Evolutionary conservation across 1,140 invertebrate species (phyloP).

Genomic region (Akabosia matsudoensis): DNA sequence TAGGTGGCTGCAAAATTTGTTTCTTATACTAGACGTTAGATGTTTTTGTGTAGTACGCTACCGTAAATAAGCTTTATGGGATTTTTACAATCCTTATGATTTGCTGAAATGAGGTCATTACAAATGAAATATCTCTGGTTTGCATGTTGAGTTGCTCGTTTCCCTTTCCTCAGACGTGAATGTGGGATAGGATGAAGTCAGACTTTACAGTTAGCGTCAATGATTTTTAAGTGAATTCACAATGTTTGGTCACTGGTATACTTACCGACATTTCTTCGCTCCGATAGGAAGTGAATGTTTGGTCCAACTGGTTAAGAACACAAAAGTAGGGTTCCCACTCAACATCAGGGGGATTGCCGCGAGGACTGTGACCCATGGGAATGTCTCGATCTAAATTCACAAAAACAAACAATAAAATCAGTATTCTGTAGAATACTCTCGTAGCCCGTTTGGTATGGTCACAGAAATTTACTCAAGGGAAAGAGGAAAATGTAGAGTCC

Average conservation of each 20-base stretch:
- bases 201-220: too few relatives aligned
- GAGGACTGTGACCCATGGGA: slow-evolving; percentile 51
- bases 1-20: too few relatives aligned
- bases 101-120: too few relatives aligned
- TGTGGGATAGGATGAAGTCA: not conserved
- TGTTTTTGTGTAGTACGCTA: too few relatives aligned
- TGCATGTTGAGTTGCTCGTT: too few relatives aligned
- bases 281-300: slow-evolving; percentile 77
- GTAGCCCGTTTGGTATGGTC: too few relatives aligned
- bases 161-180: not conserved
- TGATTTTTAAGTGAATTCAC: not conserved
- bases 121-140: too few relatives aligned
- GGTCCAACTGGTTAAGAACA: slow-evolving; percentile 78
- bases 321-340: slow-evolving; percentile 83
- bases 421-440: not conserved
- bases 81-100: too few relatives aligned
- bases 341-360: slow-evolving; percentile 51
- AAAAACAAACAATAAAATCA: not conserved
- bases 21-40: too few relatives aligned
- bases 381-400: slow-evolving; percentile 53
- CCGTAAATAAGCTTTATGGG: too few relatives aligned
- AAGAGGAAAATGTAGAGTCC: not conserved
- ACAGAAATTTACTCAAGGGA: slow-evolving; percentile 23
- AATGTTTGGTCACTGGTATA: slow-evolving; percentile 50
- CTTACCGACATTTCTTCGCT: slow-evolving; percentile 84